Evolutionary conservation across 2,113 vertebrate species (phyloP).

Genomic region (Caranx ignobilis): DNA sequence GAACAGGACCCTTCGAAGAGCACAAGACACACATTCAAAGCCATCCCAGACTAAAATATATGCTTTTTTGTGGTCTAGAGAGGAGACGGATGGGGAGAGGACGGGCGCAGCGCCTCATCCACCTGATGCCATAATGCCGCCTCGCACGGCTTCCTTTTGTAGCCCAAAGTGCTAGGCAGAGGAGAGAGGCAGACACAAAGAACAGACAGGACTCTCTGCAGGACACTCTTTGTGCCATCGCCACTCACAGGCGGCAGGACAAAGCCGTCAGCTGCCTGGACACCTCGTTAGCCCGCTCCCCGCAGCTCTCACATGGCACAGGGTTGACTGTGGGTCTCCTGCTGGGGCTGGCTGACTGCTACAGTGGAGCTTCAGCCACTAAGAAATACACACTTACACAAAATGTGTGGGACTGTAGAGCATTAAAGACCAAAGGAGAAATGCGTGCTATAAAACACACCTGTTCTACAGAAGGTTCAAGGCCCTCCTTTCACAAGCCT

Average conservation of each 20-base stretch:
- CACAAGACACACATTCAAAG: conserved; percentile 5
- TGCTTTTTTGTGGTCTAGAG: conserved; percentile 27
- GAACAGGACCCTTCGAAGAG: background rate
- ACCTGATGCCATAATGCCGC: conserved; percentile 73
- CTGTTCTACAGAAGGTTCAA: conserved; percentile 68
- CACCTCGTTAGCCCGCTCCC: conserved; percentile 82
- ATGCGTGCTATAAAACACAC: conserved; percentile 73
- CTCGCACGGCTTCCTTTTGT: conserved; percentile 65
- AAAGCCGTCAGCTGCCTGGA: conserved; percentile 82
- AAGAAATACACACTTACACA: conserved; percentile 37
- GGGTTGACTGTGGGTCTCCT: conserved; percentile 61
- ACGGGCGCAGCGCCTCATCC: conserved; percentile 52
- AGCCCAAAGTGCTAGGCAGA: conserved; percentile 62
- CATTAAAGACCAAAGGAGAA: conserved; percentile 54
- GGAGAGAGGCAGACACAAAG: conserved; percentile 76
- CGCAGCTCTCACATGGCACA: conserved; percentile 71
- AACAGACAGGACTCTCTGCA: conserved; percentile 79
- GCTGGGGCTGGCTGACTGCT: conserved; percentile 57
- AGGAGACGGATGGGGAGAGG: conserved; percentile 14
- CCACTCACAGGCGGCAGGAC: conserved; percentile 66
- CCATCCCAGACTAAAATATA: background rate
- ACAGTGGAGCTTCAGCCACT: conserved; percentile 48
- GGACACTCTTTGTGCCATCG: conserved; percentile 75
- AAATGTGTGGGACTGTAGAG: conserved; percentile 29
- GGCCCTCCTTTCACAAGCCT: conserved; percentile 51